Evolutionary conservation across 92 coral and sea anemone species (phyloP).

Genomic region (Galaxea fascicularis): DNA sequence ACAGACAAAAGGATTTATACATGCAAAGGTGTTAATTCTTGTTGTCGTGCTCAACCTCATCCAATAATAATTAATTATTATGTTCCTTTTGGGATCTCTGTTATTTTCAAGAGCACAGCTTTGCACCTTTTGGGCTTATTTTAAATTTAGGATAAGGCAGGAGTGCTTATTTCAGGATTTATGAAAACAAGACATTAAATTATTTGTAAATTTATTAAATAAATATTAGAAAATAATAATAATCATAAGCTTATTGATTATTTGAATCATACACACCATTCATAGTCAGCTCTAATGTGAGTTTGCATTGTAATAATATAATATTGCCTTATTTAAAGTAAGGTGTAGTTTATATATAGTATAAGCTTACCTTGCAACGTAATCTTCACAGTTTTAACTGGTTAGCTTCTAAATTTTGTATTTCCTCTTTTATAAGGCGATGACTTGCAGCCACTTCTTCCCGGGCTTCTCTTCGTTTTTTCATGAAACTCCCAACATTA

Average conservation of each 20-base stretch:
- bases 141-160: neutral
- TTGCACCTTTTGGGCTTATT: neutral
- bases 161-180: neutral
- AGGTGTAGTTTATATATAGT: constrained; percentile 31
- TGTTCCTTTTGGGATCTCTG: constrained; percentile 17
- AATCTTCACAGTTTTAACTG: constrained; percentile 47
- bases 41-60: no score
- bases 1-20: no score
- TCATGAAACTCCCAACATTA: constrained; percentile 49
- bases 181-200: constrained; percentile 4
- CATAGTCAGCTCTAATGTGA: constrained; percentile 14
- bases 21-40: no score
- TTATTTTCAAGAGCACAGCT: constrained; percentile 13
- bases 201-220: constrained; percentile 11
- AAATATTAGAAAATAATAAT: constrained; percentile 16
- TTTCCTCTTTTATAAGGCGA: constrained; percentile 19
- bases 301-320: constrained; percentile 13
- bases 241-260: neutral
- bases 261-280: constrained; percentile 4
- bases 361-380: constrained; percentile 38
- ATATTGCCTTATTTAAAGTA: constrained; percentile 6
- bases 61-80: no score
- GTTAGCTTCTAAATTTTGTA: constrained; percentile 25
- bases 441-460: constrained; percentile 40
- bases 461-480: constrained; percentile 34